Evolutionary conservation across 2,888 invertebrate genomes (phyloP).

Genomic region (Tortricodes alternella): DNA sequence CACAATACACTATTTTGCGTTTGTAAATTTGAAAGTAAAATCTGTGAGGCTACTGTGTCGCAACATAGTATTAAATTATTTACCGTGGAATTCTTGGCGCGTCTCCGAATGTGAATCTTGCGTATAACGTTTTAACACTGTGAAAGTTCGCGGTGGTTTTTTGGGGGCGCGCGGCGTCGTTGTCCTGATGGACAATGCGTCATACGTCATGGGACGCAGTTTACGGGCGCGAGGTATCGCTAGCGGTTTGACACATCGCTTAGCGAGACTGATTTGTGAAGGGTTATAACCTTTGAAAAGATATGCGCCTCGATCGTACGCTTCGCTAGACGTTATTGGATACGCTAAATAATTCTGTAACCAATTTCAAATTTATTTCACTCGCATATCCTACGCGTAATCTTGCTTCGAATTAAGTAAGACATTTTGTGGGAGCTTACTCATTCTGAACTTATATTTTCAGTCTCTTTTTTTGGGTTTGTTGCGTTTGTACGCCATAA

Average conservation of each 20-base stretch:
- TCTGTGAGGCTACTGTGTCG: conserved; percentile 70
- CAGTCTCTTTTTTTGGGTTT: too few species aligned
- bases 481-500: too few species aligned
- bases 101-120: conserved; percentile 39
- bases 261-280: conserved; percentile 71
- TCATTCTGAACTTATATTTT: too few species aligned
- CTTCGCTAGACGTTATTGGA: conserved; percentile 38
- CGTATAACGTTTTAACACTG: conserved; percentile 37
- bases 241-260: conserved; percentile 71
- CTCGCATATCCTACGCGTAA: background rate
- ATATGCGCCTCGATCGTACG: conserved; percentile 41
- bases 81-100: conserved; percentile 13
- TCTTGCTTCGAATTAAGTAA: background rate
- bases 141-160: conserved; percentile 27
- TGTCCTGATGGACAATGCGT: conserved; percentile 62
- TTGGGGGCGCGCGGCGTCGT: conserved; percentile 37
- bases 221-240: conserved; percentile 74
- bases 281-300: conserved; percentile 51
- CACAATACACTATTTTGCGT: conserved; percentile 77
- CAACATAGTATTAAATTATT: conserved; percentile 61
- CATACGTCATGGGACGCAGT: conserved; percentile 69
- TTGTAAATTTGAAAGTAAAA: conserved; percentile 75
- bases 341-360: conserved; percentile 25
- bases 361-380: conserved; percentile 2
- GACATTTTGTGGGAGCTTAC: too few species aligned